Conservation (phyloP, 1,140 invertebrate genomes). For the Cardiocondyla obscurior region DNA sequence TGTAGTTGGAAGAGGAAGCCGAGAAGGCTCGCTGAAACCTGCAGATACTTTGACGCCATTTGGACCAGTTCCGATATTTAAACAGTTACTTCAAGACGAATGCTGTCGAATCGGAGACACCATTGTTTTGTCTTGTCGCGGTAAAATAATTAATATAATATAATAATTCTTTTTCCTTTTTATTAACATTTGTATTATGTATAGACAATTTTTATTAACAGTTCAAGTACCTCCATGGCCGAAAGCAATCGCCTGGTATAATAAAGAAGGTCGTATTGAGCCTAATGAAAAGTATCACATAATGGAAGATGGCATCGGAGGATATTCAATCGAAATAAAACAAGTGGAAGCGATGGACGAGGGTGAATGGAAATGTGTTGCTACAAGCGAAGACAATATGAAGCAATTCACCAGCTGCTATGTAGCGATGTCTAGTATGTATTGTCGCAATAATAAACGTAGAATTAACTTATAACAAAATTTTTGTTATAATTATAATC, state of each 20-base stretch:
- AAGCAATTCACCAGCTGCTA: conserved; percentile 89
- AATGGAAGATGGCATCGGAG: conserved; percentile 91
- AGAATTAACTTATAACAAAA: not conserved
- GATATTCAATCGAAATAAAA: conserved; percentile 89
- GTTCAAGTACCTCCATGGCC: conserved; percentile 93
- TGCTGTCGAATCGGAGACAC: conserved; percentile 90
- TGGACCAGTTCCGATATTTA: conserved; percentile 90
- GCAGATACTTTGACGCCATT: conserved; percentile 83
- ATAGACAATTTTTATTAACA: conserved; percentile 68
- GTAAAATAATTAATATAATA: conserved; percentile 82
- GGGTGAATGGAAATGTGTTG: conserved; percentile 95
- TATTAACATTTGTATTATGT: conserved; percentile 51
- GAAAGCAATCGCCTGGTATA: conserved; percentile 91
- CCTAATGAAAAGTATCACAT: conserved; percentile 87
- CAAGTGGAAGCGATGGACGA: conserved; percentile 91
- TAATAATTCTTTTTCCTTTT: not conserved
- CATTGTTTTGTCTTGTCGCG: conserved; percentile 89
- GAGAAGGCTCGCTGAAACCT: conserved; percentile 87
- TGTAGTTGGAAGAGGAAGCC: conserved; percentile 88
- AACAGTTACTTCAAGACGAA: conserved; percentile 88
- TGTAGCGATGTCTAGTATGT: conserved; percentile 89
- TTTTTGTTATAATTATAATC: too few species aligned
- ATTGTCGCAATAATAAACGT: not conserved
- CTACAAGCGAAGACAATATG: conserved; percentile 88
- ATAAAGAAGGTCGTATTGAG: conserved; percentile 90